Evolutionary conservation across 2,888 invertebrate genomes (phyloP), one percentile per base, ranked within the genome.

Genomic region (Acleris sparsana): DNA sequence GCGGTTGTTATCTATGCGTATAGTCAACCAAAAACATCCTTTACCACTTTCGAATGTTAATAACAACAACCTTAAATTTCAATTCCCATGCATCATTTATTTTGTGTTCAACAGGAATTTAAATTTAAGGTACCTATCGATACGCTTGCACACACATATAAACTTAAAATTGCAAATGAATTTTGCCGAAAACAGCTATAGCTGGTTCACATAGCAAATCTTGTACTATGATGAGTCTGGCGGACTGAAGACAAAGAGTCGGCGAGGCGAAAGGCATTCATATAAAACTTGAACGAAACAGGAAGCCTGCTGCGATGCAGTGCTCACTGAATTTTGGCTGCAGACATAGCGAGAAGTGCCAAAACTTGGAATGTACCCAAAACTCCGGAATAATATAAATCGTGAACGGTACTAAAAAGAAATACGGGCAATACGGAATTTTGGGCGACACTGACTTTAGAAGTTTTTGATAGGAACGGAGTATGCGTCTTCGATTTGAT

Each of bases 331-430:
- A 56, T 77, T 80, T 84, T 87, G 84, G 86, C 84, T 76, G 69
- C 72, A 77, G 78, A 73, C 72, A 66, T 71, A 68, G 70, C 73
- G 67, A 69, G 69, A 78, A 75, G 77, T 80, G 87, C 86, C 87
- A 87, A 87, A 66, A 66, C 57, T 66, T 66, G 66, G 66, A 66
- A 62, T 57, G 48, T 46, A 57, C 66, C 66, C 66, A 66, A 66
- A 66, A 61, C 66, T 52, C 62, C 20, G 52, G 52, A 57, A 66
- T 62, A 62, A 66, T 57, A 66, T 66, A 66, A 66, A 62, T 39
- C 57, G 56, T 52, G 57, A 66, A 66, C 62, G 59, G 60, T 55
- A 51, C 46, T 44, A 39, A 66, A 46, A 61, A 57, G 51, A 62
- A 57, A 57, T 62, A 25, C 49, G 51, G n/a, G 51, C 46, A 52